These are phyloP conservation scores for Habropoda laboriosa DNA, from an alignment of 1,140 invertebrate genomes.

Conservation along the genomic window DNA sequence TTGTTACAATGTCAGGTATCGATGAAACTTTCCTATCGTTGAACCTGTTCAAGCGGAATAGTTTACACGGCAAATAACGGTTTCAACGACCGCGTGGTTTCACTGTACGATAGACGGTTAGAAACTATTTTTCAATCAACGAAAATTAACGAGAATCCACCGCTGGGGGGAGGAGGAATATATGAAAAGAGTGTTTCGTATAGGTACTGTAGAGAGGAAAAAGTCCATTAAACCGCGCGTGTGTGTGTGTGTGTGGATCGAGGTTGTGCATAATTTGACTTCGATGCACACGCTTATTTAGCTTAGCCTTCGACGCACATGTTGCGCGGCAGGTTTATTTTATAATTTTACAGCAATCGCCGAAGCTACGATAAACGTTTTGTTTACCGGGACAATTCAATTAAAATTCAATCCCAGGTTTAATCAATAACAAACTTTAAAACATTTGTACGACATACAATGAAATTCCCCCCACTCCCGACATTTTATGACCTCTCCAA, in stretches of 20 bases:
- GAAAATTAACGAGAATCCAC: not conserved
- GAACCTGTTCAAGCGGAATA: constrained; percentile 4
- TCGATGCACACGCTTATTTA: not conserved
- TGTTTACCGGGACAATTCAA: not conserved
- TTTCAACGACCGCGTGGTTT: too few relatives aligned
- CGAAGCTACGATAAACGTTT: too few relatives aligned
- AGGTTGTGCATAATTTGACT: not conserved
- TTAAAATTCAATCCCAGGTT: not conserved
- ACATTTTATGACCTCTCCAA: not conserved
- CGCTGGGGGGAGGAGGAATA: not conserved
- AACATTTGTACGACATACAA: not conserved
- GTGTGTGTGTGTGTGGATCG: not conserved
- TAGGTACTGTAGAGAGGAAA: not conserved
- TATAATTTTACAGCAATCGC: not conserved
- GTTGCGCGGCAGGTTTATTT: not conserved
- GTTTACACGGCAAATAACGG: constrained; percentile 23
- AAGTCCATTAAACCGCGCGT: not conserved
- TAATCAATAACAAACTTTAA: too few relatives aligned
- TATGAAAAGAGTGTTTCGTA: not conserved
- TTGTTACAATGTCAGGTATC: constrained; percentile 43
- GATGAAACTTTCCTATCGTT: constrained; percentile 37
- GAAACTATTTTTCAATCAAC: constrained; percentile 20
- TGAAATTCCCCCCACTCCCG: not conserved
- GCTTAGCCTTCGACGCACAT: not conserved
- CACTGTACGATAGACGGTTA: too few relatives aligned